Percentiles rank a stretch among this genome's conserved stretches.
Conservation (phyloP, 2,113 vertebrate species). For the Grantiella picta region DNA sequence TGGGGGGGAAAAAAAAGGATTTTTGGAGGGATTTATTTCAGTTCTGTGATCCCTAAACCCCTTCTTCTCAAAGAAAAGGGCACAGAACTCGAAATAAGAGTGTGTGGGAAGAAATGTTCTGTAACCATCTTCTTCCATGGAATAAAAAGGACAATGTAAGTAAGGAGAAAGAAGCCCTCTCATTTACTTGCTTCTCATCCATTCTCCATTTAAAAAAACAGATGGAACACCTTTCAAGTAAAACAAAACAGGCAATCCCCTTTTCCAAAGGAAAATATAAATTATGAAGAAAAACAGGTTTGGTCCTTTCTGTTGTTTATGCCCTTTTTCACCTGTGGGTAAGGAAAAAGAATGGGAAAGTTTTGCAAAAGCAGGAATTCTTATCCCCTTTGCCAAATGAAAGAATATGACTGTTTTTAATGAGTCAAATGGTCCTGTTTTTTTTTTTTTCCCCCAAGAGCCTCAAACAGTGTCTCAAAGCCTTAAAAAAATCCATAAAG, state of each 20-base stretch:
- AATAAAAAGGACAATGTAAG: conserved; percentile 13
- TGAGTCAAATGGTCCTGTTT: background rate
- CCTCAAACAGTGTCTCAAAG: background rate
- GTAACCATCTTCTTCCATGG: background rate
- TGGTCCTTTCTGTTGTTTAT: background rate
- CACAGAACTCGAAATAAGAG: conserved; percentile 12
- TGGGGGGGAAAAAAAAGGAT: background rate
- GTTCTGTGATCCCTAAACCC: conserved; percentile 15
- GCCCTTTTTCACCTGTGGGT: background rate
- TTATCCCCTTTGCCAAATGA: background rate
- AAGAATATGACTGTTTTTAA: background rate
- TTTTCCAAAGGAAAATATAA: background rate
- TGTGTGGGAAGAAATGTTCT: conserved; percentile 48
- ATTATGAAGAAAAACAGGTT: background rate
- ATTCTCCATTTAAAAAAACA: background rate
- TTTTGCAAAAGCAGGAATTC: background rate
- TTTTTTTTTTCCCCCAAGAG: background rate
- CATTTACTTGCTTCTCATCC: background rate
- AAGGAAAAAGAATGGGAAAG: background rate
- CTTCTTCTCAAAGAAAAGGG: conserved; percentile 41
- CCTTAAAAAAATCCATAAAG: background rate
- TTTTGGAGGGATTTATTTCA: conserved; percentile 14
- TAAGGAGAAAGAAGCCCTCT: background rate
- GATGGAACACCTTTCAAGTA: background rate
- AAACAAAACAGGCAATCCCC: background rate